Evolutionary conservation across 2,888 invertebrate species (phyloP), one percentile per base, ranked within the genome.

Genomic region (Beris chalybata): DNA sequence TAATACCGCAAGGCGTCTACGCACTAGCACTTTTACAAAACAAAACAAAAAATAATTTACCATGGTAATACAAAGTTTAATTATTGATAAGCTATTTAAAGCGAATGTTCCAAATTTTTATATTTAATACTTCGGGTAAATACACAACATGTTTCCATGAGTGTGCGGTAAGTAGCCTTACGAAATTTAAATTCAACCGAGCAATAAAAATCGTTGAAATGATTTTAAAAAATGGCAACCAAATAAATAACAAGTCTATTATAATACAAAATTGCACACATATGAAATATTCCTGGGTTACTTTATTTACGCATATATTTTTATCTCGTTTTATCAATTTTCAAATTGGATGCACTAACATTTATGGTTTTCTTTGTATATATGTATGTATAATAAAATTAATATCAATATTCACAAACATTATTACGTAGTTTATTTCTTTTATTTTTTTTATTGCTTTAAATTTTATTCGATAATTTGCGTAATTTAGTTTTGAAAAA

Each of bases 261-360:
- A 59, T 50, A 48, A 59, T 48, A 48, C n/a, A 54, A 54, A 38
- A 61, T 50, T 32, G 50, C 52, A 52, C 61, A 47, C 43, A 61
- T 61, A 22, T 22, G 22, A 22, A 22, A 22, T 22, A 61, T 61
- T 61, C 50, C 50, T 61, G 61, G 61, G 61, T 61, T 38, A 38
- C 50, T 50, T 61, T 61, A 61, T 61, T 50, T 50, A 61, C 61
- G 61, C 61, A 61, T 61, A 61, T 61, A 61, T 61, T 61, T 61
- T 61, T 56, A 52, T 52, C 22, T 13, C 15, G 47, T n/a, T 13
- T 31, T 11, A 15, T 59, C 15, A 45, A 59, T 31, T 50, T 15
- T 50, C 50, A 70, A 67, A 56, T 58, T 70, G 72, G 72, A 72
- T 73, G 72, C 72, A 73, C 72, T 72, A 73, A 73, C 72, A 71